phyloP scores from a whole-genome alignment of 2,113 vertebrate species.

The Chauna torquata region DNA sequence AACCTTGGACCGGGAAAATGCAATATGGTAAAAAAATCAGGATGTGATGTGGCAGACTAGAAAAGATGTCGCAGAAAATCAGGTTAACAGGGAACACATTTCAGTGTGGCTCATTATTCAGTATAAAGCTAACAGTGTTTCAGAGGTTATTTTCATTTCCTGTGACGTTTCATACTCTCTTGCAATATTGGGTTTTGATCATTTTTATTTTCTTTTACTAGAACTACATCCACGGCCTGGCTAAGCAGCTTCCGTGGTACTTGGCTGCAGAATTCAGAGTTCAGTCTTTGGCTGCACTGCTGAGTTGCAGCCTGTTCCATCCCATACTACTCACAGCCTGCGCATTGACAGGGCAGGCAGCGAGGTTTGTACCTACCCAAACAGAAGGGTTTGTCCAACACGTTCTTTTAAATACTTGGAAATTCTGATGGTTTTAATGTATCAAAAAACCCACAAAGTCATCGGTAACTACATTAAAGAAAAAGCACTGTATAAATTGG shows the following conservation, averaged over 20 bases:
- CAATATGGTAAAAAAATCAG: conserved; percentile 24
- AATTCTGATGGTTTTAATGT: neutral
- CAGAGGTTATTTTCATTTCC: neutral
- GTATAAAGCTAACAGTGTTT: neutral
- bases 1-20: conserved; percentile 57
- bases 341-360: neutral
- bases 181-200: neutral
- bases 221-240: neutral
- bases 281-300: neutral
- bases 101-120: neutral
- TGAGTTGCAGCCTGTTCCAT: neutral
- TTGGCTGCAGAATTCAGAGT: neutral
- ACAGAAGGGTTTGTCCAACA: neutral
- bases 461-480: fast-evolving
- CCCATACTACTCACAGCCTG: neutral
- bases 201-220: neutral
- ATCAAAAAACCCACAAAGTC: neutral
- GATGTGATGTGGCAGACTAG: neutral
- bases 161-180: neutral
- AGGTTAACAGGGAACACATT: neutral
- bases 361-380: neutral
- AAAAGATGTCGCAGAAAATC: neutral
- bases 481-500: neutral
- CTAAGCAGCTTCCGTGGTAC: neutral
- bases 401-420: neutral